Evolutionary conservation across 1,140 invertebrate species (phyloP).

Genomic region (Bombus waltoni): DNA sequence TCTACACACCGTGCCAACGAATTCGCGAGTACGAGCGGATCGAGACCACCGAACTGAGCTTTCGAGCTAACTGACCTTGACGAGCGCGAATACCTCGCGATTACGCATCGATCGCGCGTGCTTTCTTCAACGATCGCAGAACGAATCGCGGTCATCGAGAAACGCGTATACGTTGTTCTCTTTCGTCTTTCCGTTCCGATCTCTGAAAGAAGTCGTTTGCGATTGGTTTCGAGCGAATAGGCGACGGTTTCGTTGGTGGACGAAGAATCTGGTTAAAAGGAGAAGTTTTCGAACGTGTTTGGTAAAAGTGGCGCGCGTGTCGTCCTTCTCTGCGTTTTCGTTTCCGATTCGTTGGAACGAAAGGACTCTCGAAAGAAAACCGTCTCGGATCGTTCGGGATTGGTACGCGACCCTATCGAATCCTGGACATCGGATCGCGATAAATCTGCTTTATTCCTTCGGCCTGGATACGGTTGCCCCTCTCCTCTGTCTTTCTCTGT

Average conservation of each 20-base stretch:
- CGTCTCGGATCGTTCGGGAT: not conserved
- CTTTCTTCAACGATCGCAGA: not conserved
- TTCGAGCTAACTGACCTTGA: slow-evolving; percentile 53
- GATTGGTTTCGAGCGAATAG: no score
- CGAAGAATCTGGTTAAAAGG: not conserved
- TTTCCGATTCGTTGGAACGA: not conserved
- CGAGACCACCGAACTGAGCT: slow-evolving; percentile 29
- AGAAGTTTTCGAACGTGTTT: not conserved
- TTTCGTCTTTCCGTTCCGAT: no score
- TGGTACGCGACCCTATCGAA: slow-evolving; percentile 10
- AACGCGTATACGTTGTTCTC: no score
- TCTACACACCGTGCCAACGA: slow-evolving; percentile 57
- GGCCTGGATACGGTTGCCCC: not conserved
- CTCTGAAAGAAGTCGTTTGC: no score
- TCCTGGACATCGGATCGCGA: slow-evolving; percentile 53
- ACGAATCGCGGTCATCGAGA: no score
- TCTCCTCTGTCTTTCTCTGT: slow-evolving; percentile 28
- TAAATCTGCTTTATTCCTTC: slow-evolving; percentile 50
- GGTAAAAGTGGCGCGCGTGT: not conserved
- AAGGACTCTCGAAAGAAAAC: not conserved
- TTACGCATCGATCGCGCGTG: slow-evolving; percentile 44
- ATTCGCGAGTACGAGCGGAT: slow-evolving; percentile 57
- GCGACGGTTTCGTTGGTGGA: no score
- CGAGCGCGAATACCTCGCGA: slow-evolving; percentile 49
- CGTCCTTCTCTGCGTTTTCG: not conserved